Base-by-base conservation (phyloP, 2,888 invertebrate genomes). In the Amphipyra tragopoginis region DNA sequence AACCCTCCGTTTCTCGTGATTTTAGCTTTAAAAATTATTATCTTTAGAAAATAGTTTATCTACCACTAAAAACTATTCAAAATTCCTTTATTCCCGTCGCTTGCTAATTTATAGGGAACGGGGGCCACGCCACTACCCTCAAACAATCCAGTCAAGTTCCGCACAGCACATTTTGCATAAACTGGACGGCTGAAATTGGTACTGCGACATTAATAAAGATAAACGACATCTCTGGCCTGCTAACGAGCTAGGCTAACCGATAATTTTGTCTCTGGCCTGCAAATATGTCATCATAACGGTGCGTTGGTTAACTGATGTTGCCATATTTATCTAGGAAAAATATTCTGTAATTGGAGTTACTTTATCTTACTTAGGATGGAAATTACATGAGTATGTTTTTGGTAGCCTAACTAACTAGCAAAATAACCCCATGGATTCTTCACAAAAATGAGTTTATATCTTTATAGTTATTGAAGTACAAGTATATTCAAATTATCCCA, bases 131-230 rank as follows among this genome's bases (percentile, higher is more conserved):
- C 47, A 45, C 38, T 21, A 43, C 49, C 40, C 48, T 13, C 6
- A 9, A 48, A 49, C 38, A 65, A 54, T 71, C 26, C 44, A 50
- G 52, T 38, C 34, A 49, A 57, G 38, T 59, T 36, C 50, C 33
- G 10, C 33, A 3, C 47, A 53, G 53, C 44, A 71, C 60, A 71
- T 55, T 70, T 61, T 43, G 66, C 55, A 65, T 65, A 65, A 60
- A 71, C 69, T 42, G 65, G 61, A 66, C 52, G 48, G 55, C 53
- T 53, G 34, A 65, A 64, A 65, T 50, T 65, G 67, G 52, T 56
- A 45, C 33, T 49, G 52, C 34, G 66, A 56, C 72, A 66, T 65
- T 70, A 66, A 70, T 71, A 70, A 70, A 70, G 72, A 70, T 70
- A 61, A 72, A 70, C 38, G 66, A 61, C 42, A 45, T 53, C 48